These are phyloP conservation scores for Scomber scombrus DNA, from an alignment of 2,113 vertebrate genomes.

Conservation along the genomic window DNA sequence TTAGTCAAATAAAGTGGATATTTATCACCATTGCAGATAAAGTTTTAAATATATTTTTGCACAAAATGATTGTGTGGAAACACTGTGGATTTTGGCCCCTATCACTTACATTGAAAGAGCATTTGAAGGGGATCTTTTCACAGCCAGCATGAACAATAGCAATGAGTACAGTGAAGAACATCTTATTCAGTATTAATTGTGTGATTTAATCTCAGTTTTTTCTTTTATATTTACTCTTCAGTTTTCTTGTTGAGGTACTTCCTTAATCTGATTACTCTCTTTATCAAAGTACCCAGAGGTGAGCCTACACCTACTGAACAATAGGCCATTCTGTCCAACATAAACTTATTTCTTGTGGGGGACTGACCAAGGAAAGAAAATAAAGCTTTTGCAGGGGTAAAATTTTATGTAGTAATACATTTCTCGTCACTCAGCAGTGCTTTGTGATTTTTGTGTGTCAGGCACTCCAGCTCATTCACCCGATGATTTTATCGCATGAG, in stretches of 20 bases:
- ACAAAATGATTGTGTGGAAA: too few species aligned
- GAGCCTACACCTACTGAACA: background rate
- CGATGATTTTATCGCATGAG: background rate
- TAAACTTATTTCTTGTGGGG: background rate
- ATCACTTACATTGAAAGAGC: too few species aligned
- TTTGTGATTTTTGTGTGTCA: slow-evolving; percentile 5
- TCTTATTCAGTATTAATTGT: too few species aligned
- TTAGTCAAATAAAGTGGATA: too few species aligned
- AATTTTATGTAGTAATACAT: background rate
- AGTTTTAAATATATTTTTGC: too few species aligned
- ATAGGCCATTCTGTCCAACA: background rate
- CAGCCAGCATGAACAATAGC: too few species aligned
- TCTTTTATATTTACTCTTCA: too few species aligned
- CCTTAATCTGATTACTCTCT: background rate
- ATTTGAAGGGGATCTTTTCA: too few species aligned
- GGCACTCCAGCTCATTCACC: background rate
- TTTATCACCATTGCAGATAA: too few species aligned
- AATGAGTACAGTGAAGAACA: too few species aligned
- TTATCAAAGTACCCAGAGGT: background rate
- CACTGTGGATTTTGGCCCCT: too few species aligned
- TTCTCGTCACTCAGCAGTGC: background rate
- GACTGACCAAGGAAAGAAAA: background rate
- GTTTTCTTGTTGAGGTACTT: background rate
- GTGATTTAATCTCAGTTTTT: background rate
- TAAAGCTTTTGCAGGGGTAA: background rate